phyloP scores from a whole-genome alignment of 37 sponge, comb jelly and placozoan species.

The Tethya wilhelma region DNA sequence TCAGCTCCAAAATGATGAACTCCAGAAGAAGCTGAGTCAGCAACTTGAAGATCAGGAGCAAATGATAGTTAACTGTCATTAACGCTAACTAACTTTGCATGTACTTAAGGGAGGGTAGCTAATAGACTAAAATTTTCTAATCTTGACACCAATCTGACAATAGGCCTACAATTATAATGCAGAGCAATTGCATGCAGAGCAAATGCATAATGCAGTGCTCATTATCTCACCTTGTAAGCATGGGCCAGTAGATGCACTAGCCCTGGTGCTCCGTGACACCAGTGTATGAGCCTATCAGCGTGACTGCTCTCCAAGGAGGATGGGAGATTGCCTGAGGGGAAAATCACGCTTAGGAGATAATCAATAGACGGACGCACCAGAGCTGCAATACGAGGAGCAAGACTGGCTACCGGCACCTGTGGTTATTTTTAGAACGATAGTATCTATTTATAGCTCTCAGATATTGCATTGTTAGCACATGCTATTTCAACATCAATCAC shows the following conservation, averaged over 20 bases:
- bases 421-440: no score
- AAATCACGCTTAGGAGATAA: constrained; percentile 57
- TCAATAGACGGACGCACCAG: constrained; percentile 56
- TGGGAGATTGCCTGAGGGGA: constrained; percentile 77
- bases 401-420: neutral
- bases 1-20: constrained; percentile 74
- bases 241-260: constrained; percentile 67
- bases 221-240: constrained; percentile 67
- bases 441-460: no score
- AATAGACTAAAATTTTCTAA: no score
- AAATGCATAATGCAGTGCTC: no score
- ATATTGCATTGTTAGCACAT: no score
- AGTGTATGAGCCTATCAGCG: constrained; percentile 84
- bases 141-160: neutral
- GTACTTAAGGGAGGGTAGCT: no score
- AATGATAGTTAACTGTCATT: constrained; percentile 69
- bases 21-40: constrained; percentile 72
- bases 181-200: neutral
- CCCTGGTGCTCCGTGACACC: constrained; percentile 99
- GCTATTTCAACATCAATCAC: no score
- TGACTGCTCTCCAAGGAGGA: constrained; percentile 72
- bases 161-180: neutral
- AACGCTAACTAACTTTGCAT: no score
- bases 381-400: neutral
- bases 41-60: constrained; percentile 84